Conservation (phyloP, 64 coral and sea anemone genomes). For the Hydrozoanthus tunicans region DNA sequence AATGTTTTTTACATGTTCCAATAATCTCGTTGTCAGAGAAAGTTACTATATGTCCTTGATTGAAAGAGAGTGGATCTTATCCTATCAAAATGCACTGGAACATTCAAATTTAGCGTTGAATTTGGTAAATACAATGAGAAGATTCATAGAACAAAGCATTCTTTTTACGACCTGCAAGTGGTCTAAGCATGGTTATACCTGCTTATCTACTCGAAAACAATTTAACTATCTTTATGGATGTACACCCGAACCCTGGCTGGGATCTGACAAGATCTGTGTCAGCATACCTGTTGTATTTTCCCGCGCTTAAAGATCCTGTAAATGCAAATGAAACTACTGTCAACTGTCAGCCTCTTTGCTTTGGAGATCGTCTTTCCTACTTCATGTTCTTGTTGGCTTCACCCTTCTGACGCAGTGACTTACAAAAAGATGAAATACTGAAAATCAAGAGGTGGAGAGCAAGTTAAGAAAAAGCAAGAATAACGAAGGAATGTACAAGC, state of each 20-base stretch:
- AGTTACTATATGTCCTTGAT: too few relatives aligned
- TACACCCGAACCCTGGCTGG: background rate
- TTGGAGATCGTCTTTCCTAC: background rate
- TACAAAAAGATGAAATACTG: background rate
- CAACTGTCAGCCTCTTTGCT: background rate
- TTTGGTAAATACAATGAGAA: background rate
- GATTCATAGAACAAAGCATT: background rate
- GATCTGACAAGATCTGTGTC: slow-evolving; percentile 10
- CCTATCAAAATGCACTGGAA: background rate
- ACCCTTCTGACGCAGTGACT: slow-evolving; percentile 2
- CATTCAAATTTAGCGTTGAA: background rate
- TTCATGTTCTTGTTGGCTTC: background rate
- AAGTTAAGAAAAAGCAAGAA: background rate
- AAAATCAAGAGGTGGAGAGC: background rate
- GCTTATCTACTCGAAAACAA: background rate
- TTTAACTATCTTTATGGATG: slow-evolving; percentile 14
- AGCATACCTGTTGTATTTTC: background rate
- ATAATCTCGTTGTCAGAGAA: too few relatives aligned
- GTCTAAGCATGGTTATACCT: slow-evolving; percentile 11
- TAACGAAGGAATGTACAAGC: too few relatives aligned
- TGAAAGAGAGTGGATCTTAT: background rate
- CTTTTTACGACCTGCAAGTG: slow-evolving; percentile 3
- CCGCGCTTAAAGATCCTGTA: background rate
- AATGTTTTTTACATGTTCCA: too few relatives aligned
- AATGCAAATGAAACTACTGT: background rate